Percentiles rank a stretch among this genome's conserved stretches.
phyloP scores from a whole-genome alignment of 2,888 invertebrate genomes.

The Synergus japonicus region DNA sequence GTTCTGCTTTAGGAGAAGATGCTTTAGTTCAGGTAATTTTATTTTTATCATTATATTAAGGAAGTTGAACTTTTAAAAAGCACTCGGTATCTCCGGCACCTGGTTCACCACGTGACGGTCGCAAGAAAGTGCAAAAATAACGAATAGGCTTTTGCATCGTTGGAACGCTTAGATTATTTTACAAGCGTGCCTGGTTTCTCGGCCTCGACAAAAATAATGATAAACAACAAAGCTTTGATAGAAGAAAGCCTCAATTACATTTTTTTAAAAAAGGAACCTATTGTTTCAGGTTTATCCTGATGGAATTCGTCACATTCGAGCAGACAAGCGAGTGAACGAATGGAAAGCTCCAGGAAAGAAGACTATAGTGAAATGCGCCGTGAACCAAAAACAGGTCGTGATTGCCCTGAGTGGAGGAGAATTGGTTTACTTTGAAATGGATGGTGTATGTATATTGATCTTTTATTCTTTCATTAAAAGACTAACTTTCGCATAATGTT shows the following conservation, averaged over 20 bases:
- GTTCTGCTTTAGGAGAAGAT: slow-evolving; percentile 98
- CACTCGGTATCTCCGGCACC: slow-evolving; percentile 77
- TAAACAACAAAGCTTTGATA: not conserved
- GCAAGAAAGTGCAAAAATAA: slow-evolving; percentile 72
- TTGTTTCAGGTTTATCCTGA: slow-evolving; percentile 93
- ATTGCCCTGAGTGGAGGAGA: slow-evolving; percentile 98
- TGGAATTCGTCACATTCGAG: slow-evolving; percentile 98
- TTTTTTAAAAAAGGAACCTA: not conserved
- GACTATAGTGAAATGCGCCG: slow-evolving; percentile 97
- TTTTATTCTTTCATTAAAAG: slow-evolving; percentile 34
- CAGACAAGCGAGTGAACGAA: slow-evolving; percentile 98
- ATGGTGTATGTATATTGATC: slow-evolving; percentile 86
- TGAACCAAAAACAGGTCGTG: slow-evolving; percentile 98
- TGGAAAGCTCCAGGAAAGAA: slow-evolving; percentile 99
- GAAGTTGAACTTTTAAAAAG: slow-evolving; percentile 47
- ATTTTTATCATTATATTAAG: slow-evolving; percentile 8
- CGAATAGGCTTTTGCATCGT: slow-evolving; percentile 71
- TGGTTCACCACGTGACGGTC: slow-evolving; percentile 73
- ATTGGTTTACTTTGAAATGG: slow-evolving; percentile 99
- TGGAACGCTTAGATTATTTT: slow-evolving; percentile 65
- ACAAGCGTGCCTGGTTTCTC: slow-evolving; percentile 70
- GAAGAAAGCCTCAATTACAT: not conserved
- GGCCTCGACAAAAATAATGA: slow-evolving; percentile 62
- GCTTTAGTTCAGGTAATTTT: slow-evolving; percentile 92
- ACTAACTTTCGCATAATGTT: slow-evolving; percentile 69